phyloP scores from a whole-genome alignment of 1,140 invertebrate genomes.

The Stegodyphus mimosarum region DNA sequence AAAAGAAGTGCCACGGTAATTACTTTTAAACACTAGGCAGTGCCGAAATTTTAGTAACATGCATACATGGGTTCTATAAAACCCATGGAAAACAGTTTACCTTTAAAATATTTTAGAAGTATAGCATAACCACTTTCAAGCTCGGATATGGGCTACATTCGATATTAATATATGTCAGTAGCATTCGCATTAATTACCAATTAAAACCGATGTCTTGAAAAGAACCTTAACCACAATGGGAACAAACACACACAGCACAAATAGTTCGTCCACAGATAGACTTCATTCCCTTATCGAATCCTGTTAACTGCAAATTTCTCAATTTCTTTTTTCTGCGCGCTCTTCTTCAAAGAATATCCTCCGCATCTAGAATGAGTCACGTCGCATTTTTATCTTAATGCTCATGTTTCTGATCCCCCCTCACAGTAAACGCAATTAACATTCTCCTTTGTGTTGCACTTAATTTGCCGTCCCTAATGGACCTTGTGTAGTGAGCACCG shows the following conservation, averaged over 20 bases:
- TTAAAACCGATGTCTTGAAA: too few relatives aligned
- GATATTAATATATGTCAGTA: too few relatives aligned
- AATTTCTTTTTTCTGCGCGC: not conserved
- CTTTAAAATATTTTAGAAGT: too few relatives aligned
- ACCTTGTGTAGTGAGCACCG: not conserved
- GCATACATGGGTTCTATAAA: too few relatives aligned
- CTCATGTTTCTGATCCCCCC: not conserved
- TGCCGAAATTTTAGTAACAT: too few relatives aligned
- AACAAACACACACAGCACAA: not conserved
- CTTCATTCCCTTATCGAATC: not conserved
- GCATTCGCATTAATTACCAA: too few relatives aligned
- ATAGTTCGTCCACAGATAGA: not conserved
- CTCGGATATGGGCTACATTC: too few relatives aligned
- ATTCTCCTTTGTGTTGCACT: not conserved
- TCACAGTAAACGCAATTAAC: not conserved
- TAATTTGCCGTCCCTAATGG: not conserved
- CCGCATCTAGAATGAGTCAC: not conserved
- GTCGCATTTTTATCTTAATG: not conserved
- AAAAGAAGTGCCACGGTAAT: too few relatives aligned
- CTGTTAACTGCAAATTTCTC: not conserved
- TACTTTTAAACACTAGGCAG: too few relatives aligned
- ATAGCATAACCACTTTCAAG: too few relatives aligned
- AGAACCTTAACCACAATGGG: too few relatives aligned
- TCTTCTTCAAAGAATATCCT: not conserved
- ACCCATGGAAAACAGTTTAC: too few relatives aligned